Evolutionary conservation across 2,113 vertebrate species (phyloP), one percentile per base, ranked within the genome.

Genomic region (Pterophyllum scalare): DNA sequence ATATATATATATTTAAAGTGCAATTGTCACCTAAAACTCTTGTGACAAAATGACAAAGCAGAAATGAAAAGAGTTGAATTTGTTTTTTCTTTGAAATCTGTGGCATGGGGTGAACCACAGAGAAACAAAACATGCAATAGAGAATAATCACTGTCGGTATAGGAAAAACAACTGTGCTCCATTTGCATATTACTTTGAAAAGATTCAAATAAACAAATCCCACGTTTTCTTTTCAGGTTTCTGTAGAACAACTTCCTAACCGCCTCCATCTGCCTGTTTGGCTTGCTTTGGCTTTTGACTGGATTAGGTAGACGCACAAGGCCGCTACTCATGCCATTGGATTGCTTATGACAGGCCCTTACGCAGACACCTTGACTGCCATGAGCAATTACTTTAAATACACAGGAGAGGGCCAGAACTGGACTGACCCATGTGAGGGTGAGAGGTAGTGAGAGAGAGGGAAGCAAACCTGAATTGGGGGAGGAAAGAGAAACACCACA

Each of bases 311-410:
- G 79, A 67, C 82, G 88, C 91, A 93, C 91, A 94, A 93, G 92
- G 87, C 91, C 76, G 80, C 85, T 88, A 89, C 91, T 91, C 93
- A 93, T 93, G 87, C 89, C 91, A 81, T 22, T 62, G 84, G 91
- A 95, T 94, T 93, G 92, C 93, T 92, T 92, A 90, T 94, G 94
- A 95, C 94, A 95, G 94, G 92, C 91, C 87, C 93, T 95, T 93
- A 91, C 72, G 92, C 93, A 92, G 93, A 93, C 94, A 94, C 93
- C 93, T 94, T 82, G 81, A 92, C 91, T 94, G 93, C 93, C 93
- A 92, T 64, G 80, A 90, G 86, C 88, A 92, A 94, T 94, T 92
- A 92, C 93, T 92, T 88, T 89, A 93, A 94, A 92, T 92, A 89
- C 91, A 81, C 91, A 84, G 65, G 82, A 92, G 91, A 86, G 84